Conservation (phyloP, 2,888 invertebrate genomes). For the Torymus texanus region DNA sequence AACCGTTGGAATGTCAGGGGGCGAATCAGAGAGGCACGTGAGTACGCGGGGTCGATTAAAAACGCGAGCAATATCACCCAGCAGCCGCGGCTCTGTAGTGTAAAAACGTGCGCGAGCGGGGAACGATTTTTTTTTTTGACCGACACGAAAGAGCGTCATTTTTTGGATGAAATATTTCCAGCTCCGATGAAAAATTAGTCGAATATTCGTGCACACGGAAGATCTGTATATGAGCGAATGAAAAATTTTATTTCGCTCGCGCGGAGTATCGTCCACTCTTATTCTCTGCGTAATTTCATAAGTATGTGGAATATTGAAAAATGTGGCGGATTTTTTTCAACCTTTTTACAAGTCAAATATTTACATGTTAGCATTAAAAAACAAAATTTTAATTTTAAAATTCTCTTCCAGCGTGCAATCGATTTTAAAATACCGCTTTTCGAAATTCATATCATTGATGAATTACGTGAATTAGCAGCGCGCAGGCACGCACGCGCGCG, state of each 20-base stretch:
- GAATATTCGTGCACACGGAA: constrained; percentile 13
- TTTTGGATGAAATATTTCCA: constrained; percentile 46
- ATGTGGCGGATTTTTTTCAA: constrained; percentile 17
- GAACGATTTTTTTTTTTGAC: not conserved
- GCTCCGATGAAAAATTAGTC: constrained; percentile 16
- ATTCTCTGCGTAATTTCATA: not conserved
- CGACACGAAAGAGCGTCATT: constrained; percentile 18
- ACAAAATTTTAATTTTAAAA: constrained; percentile 37
- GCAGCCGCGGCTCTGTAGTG: not conserved
- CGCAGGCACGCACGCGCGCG: not conserved
- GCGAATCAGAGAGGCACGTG: constrained; percentile 54
- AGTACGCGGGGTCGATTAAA: constrained; percentile 60
- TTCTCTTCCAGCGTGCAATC: not conserved
- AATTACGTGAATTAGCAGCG: constrained; percentile 4
- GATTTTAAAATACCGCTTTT: too few species aligned
- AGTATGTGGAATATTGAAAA: constrained; percentile 34
- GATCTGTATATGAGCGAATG: not conserved
- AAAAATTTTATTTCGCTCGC: constrained; percentile 23
- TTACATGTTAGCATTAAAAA: constrained; percentile 3
- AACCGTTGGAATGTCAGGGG: constrained; percentile 71
- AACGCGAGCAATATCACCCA: constrained; percentile 52
- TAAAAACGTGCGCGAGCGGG: constrained; percentile 14
- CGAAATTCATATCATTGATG: not conserved
- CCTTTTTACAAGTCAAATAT: constrained; percentile 27
- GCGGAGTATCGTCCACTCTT: not conserved